Conservation (phyloP, 2,888 invertebrate species). For the Helicoverpa assulta region DNA sequence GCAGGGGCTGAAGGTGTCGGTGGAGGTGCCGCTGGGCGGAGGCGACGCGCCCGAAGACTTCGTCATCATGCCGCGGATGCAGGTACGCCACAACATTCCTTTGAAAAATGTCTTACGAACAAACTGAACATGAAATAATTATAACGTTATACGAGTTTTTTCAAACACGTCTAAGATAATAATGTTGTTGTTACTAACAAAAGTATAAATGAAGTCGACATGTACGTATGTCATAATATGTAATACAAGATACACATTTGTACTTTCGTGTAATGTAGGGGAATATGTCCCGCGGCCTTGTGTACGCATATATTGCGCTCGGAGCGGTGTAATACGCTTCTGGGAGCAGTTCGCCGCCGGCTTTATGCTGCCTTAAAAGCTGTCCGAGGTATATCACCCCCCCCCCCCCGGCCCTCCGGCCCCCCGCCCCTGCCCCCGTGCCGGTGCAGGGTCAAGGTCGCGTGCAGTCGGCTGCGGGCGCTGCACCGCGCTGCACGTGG, state of each 20-base stretch:
- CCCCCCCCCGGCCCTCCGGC: too few relatives aligned
- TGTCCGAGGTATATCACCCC: conserved; percentile 3
- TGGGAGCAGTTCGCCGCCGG: not conserved
- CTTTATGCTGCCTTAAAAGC: conserved; percentile 1
- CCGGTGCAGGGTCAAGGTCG: not conserved
- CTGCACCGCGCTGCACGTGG: too few relatives aligned
- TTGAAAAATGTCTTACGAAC: too few relatives aligned
- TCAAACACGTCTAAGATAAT: too few relatives aligned
- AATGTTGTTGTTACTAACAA: too few relatives aligned
- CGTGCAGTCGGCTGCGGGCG: not conserved
- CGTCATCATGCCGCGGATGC: conserved; percentile 67
- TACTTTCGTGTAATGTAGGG: not conserved
- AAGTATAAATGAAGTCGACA: too few relatives aligned
- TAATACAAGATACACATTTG: too few relatives aligned
- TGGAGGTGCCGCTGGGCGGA: conserved; percentile 76
- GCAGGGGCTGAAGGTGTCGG: conserved; percentile 75
- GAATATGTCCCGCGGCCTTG: conserved; percentile 6
- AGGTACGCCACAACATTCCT: conserved; percentile 63
- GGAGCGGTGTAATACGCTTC: not conserved
- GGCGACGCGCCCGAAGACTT: conserved; percentile 59
- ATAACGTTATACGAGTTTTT: too few relatives aligned
- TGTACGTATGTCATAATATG: too few relatives aligned
- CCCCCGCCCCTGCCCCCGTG: not conserved
- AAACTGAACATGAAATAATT: too few relatives aligned
- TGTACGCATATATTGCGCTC: not conserved